These are phyloP conservation scores for Columbina picui DNA, from an alignment of 2,113 vertebrate genomes.

Conservation along the genomic window DNA sequence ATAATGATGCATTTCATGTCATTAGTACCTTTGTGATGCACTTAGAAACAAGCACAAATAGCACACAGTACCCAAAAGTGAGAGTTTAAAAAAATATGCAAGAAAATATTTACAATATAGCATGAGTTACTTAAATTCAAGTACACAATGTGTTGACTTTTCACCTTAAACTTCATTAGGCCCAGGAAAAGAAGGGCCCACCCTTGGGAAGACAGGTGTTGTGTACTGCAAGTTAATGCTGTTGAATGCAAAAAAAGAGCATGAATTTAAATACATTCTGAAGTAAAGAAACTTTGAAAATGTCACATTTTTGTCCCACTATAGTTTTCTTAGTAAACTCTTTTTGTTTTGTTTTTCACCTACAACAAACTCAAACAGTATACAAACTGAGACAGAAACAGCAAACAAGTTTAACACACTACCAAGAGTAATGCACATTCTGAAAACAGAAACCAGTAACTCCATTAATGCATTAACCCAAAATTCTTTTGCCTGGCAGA, in stretches of 20 bases:
- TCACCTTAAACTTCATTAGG: neutral
- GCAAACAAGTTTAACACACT: neutral
- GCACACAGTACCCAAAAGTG: neutral
- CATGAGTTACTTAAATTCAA: neutral
- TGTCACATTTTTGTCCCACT: neutral
- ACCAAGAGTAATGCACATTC: neutral
- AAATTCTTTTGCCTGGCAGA: neutral
- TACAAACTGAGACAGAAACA: neutral
- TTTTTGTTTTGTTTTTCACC: neutral
- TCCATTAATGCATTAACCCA: neutral
- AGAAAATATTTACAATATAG: neutral
- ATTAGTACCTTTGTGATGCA: neutral
- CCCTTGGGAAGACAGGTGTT: neutral
- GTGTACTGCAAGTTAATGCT: neutral
- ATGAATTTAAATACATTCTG: neutral
- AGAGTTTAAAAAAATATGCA: neutral
- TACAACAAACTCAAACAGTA: neutral
- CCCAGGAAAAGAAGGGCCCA: neutral
- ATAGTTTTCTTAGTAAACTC: neutral
- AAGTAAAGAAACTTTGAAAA: neutral
- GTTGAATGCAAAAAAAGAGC: neutral
- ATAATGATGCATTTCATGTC: neutral
- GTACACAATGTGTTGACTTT: neutral
- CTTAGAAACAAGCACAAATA: neutral
- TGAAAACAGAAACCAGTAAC: neutral